Conservation (phyloP, 2,113 vertebrate species). For the Anarrhichthys ocellatus region DNA sequence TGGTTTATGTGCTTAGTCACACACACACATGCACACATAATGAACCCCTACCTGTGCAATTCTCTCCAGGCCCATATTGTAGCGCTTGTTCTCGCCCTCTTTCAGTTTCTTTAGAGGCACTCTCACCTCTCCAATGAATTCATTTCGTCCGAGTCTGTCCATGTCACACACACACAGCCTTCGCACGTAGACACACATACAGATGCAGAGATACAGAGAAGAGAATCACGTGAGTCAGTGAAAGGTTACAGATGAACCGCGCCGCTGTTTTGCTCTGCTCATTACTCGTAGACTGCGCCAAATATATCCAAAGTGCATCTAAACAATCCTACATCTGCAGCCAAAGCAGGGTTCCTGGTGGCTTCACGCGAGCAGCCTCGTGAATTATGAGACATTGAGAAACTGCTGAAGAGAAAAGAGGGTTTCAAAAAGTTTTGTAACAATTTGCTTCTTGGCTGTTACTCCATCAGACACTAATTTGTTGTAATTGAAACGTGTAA, state of each 20-base stretch:
- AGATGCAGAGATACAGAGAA: slow-evolving; percentile 29
- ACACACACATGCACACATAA: slow-evolving; percentile 16
- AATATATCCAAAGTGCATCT: slow-evolving; percentile 38
- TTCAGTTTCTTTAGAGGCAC: slow-evolving; percentile 88
- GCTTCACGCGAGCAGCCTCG: slow-evolving; percentile 5
- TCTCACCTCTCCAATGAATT: slow-evolving; percentile 87
- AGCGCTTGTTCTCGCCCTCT: slow-evolving; percentile 84
- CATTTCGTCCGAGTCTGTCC: slow-evolving; percentile 83
- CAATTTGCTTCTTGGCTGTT: slow-evolving; percentile 18
- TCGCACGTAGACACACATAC: slow-evolving; percentile 12
- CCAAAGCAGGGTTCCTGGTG: not conserved
- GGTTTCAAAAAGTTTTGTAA: slow-evolving; percentile 33
- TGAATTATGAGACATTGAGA: slow-evolving; percentile 31
- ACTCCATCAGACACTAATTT: slow-evolving; percentile 26
- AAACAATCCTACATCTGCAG: slow-evolving; percentile 39
- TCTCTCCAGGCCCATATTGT: slow-evolving; percentile 88
- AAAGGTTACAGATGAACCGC: slow-evolving; percentile 33
- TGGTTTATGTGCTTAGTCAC: slow-evolving; percentile 7
- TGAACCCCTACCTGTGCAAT: slow-evolving; percentile 78
- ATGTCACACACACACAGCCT: slow-evolving; percentile 90
- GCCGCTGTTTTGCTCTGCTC: slow-evolving; percentile 6
- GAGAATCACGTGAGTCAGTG: slow-evolving; percentile 39
- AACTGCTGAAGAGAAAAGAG: slow-evolving; percentile 11
- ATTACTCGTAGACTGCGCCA: slow-evolving; percentile 21
- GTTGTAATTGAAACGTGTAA: slow-evolving; percentile 25